Conservation (phyloP, 1,140 invertebrate species). For the Phthorimaea operculella region DNA sequence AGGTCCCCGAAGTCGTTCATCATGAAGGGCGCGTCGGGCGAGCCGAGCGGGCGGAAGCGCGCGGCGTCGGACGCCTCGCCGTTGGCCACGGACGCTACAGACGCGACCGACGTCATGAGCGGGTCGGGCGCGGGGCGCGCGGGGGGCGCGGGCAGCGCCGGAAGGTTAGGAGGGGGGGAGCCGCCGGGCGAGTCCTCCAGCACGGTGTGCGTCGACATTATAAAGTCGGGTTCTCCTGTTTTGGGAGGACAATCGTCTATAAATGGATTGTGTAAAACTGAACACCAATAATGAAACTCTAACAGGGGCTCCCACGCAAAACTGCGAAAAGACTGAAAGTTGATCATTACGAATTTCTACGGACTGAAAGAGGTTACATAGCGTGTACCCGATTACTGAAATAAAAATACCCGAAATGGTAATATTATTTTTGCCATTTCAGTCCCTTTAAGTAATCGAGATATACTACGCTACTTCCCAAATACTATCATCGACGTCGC, state of each 20-base stretch:
- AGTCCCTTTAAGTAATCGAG: no score
- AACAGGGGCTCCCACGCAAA: no score
- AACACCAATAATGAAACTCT: no score
- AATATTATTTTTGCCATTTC: no score
- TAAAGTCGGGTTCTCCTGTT: slow-evolving; percentile 81
- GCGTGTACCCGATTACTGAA: no score
- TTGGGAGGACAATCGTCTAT: slow-evolving; percentile 43
- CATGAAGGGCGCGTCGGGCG: slow-evolving; percentile 40
- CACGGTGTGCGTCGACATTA: slow-evolving; percentile 92
- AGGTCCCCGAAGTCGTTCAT: slow-evolving; percentile 70
- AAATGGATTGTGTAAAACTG: no score
- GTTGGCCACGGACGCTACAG: slow-evolving; percentile 68
- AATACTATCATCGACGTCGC: no score
- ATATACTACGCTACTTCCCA: no score
- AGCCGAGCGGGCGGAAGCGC: slow-evolving; percentile 41
- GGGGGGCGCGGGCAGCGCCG: slow-evolving; percentile 55
- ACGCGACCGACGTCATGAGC: slow-evolving; percentile 73
- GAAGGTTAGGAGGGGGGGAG: slow-evolving; percentile 67
- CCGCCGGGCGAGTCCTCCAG: slow-evolving; percentile 69
- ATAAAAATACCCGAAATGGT: no score
- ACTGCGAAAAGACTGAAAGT: no score
- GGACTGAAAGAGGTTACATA: no score
- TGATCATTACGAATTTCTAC: no score
- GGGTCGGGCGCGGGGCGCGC: slow-evolving; percentile 67
- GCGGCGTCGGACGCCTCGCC: slow-evolving; percentile 52